Evolutionary conservation across 2,113 vertebrate species (phyloP).

Genomic region (Ciconia maguari): DNA sequence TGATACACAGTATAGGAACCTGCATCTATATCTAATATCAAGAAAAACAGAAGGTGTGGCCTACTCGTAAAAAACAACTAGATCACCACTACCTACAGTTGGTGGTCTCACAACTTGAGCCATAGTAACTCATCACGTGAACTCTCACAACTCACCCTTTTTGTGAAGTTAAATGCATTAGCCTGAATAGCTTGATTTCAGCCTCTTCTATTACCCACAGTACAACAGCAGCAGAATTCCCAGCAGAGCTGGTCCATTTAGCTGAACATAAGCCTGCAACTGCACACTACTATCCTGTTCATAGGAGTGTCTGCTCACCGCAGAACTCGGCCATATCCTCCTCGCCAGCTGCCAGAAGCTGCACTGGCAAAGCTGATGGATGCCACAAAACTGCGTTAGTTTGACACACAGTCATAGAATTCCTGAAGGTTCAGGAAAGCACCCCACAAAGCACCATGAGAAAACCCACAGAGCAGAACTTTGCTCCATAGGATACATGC

Average conservation of each 20-base stretch:
- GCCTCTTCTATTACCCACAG: background rate
- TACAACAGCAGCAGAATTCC: background rate
- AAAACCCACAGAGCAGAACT: background rate
- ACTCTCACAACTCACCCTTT: background rate
- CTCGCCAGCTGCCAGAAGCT: background rate
- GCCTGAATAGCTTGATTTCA: background rate
- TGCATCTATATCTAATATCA: background rate
- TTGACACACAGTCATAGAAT: background rate
- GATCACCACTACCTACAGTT: background rate
- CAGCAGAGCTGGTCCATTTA: background rate
- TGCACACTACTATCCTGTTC: background rate
- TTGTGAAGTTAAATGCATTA: background rate
- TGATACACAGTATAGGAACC: background rate
- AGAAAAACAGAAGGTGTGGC: background rate
- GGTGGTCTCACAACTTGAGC: background rate
- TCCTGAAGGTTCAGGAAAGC: background rate
- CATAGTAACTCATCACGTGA: accelerated
- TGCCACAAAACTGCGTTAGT: background rate
- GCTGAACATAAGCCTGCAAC: background rate
- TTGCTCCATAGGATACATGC: background rate
- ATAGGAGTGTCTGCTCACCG: background rate
- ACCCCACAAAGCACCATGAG: background rate
- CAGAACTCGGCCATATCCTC: background rate
- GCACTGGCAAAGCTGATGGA: background rate
- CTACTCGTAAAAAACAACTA: background rate